phyloP scores from a whole-genome alignment of 2,888 invertebrate species.

The Nezara viridula region DNA sequence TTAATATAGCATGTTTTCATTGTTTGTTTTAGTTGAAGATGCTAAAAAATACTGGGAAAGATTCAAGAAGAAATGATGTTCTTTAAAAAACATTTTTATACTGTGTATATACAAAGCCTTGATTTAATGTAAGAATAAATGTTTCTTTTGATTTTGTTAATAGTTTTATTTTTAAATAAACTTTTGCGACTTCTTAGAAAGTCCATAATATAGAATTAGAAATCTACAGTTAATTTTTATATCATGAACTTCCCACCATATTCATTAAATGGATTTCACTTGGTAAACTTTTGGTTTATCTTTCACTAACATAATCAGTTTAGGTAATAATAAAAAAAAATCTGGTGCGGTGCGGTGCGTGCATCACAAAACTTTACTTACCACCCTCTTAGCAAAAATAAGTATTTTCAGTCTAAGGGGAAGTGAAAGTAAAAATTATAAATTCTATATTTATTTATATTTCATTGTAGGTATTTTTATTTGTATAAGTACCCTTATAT shows the following conservation, averaged over 20 bases:
- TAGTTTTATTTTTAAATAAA: not conserved
- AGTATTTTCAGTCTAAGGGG: too few species aligned
- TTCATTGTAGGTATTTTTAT: too few species aligned
- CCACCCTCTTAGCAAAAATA: too few species aligned
- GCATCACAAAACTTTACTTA: too few species aligned
- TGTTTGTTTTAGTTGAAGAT: conserved; percentile 37
- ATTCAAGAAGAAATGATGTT: conserved; percentile 8
- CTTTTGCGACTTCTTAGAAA: not conserved
- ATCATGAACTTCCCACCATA: not conserved
- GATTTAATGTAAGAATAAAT: not conserved
- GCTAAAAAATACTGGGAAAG: conserved; percentile 45
- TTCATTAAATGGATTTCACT: too few species aligned
- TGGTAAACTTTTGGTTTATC: too few species aligned
- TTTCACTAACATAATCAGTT: too few species aligned
- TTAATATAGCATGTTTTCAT: not conserved
- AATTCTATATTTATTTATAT: too few species aligned
- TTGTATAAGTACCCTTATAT: too few species aligned
- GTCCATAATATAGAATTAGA: not conserved
- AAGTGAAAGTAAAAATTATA: too few species aligned
- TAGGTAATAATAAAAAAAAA: too few species aligned
- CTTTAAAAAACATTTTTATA: not conserved
- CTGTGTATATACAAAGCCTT: not conserved
- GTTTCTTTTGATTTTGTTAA: not conserved
- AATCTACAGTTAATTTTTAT: not conserved
- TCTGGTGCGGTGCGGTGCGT: too few species aligned